Percentiles rank a stretch among this genome's conserved stretches.
phyloP scores from a whole-genome alignment of 2,113 vertebrate species.

The Actenoides hombroni region DNA sequence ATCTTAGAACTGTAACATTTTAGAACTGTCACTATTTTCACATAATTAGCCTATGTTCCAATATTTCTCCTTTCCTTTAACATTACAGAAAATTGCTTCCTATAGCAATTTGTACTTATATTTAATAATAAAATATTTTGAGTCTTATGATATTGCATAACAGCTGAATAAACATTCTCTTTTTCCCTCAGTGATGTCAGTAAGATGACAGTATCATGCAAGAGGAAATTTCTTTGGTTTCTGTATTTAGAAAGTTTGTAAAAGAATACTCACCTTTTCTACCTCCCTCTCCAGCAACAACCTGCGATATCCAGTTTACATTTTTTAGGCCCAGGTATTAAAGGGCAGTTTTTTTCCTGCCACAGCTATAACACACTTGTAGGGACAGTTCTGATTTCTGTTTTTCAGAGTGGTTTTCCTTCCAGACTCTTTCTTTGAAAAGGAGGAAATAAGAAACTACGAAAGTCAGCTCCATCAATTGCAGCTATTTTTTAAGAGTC shows the following conservation, averaged over 20 bases:
- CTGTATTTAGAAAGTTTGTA: background rate
- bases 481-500: background rate
- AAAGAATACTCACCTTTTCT: background rate
- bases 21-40: background rate
- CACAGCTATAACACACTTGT: too few relatives aligned
- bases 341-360: background rate
- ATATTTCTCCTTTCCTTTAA: background rate
- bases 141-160: background rate
- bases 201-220: background rate
- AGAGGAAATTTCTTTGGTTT: background rate
- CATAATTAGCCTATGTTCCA: background rate
- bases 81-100: background rate
- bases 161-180: background rate
- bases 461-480: background rate
- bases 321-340: background rate
- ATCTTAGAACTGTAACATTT: background rate
- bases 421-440: background rate
- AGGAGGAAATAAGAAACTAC: background rate
- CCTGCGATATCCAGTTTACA: background rate
- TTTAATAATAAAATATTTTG: background rate
- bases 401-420: background rate
- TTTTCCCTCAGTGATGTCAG: background rate
- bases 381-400: background rate
- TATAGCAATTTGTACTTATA: background rate
- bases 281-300: background rate